These are phyloP conservation scores for Drosophila kuntzei DNA, from an alignment of 2,888 invertebrate genomes.

Conservation along the genomic window DNA sequence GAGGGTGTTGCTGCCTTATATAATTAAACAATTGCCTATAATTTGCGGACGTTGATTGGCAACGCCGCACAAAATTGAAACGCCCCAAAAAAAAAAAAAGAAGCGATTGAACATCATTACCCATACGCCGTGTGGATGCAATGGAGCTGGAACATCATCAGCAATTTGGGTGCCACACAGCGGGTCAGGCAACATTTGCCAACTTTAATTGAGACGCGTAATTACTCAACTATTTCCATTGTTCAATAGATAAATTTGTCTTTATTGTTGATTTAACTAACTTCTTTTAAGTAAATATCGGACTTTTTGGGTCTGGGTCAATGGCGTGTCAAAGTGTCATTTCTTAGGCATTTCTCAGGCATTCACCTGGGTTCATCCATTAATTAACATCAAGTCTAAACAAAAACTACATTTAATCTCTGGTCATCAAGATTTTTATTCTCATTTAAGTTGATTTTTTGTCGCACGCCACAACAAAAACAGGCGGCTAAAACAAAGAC, in stretches of 20 bases:
- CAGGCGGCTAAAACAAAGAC: slow-evolving; percentile 53
- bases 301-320: slow-evolving; percentile 71
- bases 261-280: slow-evolving; percentile 28
- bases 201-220: slow-evolving; percentile 63
- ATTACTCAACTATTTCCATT: slow-evolving; percentile 65
- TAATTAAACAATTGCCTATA: slow-evolving; percentile 78
- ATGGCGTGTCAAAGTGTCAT: slow-evolving; percentile 47
- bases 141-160: slow-evolving; percentile 13
- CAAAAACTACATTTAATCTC: slow-evolving; percentile 41
- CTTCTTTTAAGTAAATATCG: slow-evolving; percentile 17
- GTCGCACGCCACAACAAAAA: slow-evolving; percentile 46
- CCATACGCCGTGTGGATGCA: slow-evolving; percentile 49
- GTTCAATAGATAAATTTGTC: slow-evolving; percentile 38
- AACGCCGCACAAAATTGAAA: slow-evolving; percentile 40
- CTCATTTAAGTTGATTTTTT: slow-evolving; percentile 24
- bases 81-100: slow-evolving; percentile 38
- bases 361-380: slow-evolving; percentile 43
- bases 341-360: slow-evolving; percentile 54
- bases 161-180: slow-evolving; percentile 33
- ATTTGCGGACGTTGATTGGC: slow-evolving; percentile 72
- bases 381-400: slow-evolving; percentile 61
- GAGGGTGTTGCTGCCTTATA: slow-evolving; percentile 67
- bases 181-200: slow-evolving; percentile 32
- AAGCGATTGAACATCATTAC: slow-evolving; percentile 38
- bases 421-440: slow-evolving; percentile 24